Base-by-base conservation (phyloP, 2,888 invertebrate species). In the Lycophotia porphyrea region DNA sequence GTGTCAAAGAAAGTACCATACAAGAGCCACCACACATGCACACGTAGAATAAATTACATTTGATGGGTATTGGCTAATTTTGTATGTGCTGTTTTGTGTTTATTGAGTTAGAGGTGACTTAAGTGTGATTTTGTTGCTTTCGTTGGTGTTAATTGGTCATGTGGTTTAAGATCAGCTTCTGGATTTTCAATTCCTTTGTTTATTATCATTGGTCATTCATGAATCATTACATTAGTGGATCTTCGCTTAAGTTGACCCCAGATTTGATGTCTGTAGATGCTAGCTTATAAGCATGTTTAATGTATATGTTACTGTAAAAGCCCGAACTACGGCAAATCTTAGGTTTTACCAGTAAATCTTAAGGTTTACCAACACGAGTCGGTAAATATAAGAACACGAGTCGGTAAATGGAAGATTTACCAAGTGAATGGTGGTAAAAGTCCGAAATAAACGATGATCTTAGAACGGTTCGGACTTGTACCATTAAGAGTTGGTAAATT, bases 1-100 rank as follows among this genome's bases (percentile, higher is more conserved):
- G 80, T 81, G 87, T 82, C 88, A 84, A 86, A 88, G 87, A 88
- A 88, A 88, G 88, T 88, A 84, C 82, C 78, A 81, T 80, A 81
- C 78, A 81, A 81, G 80, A 71, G 74, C 79, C 65, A 74, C 79
- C 65, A 74, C 82, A 78, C 74, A 81, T 81, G 87, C 69, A 74
- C 65, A 78, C 49, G 72, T 64, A 49, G 72, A 83, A 85, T 86
- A 88, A 81, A 88, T 88, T 88, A 86, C 80, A 77, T 82, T 77
- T 77, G 71, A 84, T 81, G 61, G 64, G 39, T 75, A 70, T 71
- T 78, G 73, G 83, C 77, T 80, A 78, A 81, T 76, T 76, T 79
- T 64, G 63, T 70, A 15, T 27, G 44, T 61, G 61, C 42, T 18
- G 42, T 70, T 15, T 49, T 44, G 18, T 65, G 55, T 61, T 84